Conservation (phyloP, 2,888 invertebrate species). For the Calameuta idolon region DNA sequence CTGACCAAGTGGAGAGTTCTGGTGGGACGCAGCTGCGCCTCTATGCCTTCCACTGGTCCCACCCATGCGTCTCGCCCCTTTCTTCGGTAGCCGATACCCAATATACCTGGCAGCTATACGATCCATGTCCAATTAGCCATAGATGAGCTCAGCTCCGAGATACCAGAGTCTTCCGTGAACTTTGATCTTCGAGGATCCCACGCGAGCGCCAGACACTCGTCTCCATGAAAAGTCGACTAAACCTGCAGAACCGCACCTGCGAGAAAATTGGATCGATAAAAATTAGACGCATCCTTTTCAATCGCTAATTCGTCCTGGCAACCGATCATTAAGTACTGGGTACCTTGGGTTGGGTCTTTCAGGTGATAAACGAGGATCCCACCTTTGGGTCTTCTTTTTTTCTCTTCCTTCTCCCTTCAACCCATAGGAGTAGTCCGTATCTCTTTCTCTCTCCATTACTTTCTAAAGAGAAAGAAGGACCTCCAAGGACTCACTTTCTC, state of each 20-base stretch:
- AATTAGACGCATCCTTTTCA: constrained; percentile 42
- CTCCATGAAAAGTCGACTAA: not conserved
- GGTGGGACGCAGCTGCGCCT: not conserved
- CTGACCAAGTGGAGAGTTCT: not conserved
- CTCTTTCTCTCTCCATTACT: too few species aligned
- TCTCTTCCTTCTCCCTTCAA: constrained; percentile 31
- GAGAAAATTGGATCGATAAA: constrained; percentile 38
- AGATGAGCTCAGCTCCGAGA: not conserved
- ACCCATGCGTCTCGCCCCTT: not conserved
- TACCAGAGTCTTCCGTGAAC: not conserved
- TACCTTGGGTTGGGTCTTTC: not conserved
- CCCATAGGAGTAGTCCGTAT: not conserved
- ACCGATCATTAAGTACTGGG: constrained; percentile 35
- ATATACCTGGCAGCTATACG: not conserved
- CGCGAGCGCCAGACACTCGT: not conserved
- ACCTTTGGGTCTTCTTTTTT: not conserved
- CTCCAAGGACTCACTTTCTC: not conserved
- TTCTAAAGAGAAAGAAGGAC: not conserved
- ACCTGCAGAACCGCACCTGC: constrained; percentile 38
- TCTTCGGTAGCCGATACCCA: not conserved
- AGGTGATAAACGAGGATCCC: constrained; percentile 14
- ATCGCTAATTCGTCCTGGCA: constrained; percentile 43
- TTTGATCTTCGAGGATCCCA: not conserved
- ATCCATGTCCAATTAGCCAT: not conserved
- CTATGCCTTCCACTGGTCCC: not conserved